Percentiles rank a stretch among this genome's conserved stretches.
Conservation (phyloP, 2,113 vertebrate genomes). For the Passer domesticus region DNA sequence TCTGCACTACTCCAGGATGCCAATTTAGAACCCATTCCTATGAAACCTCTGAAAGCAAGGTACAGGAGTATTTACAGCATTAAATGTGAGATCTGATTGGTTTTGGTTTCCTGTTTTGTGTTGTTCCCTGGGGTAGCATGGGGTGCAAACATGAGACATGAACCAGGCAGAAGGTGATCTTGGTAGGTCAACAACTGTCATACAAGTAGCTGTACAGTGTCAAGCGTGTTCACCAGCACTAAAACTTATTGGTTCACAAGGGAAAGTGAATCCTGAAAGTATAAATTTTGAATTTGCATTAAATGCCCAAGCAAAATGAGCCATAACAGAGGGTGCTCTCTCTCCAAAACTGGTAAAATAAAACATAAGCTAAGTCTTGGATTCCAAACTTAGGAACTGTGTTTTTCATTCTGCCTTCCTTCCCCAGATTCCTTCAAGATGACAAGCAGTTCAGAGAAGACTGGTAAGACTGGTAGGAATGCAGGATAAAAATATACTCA, state of each 20-base stretch:
- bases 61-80: background rate
- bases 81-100: background rate
- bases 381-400: background rate
- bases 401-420: background rate
- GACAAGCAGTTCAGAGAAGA: background rate
- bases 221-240: background rate
- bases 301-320: background rate
- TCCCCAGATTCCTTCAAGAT: background rate
- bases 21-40: background rate
- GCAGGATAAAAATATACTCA: background rate
- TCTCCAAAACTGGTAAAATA: background rate
- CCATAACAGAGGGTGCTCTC: background rate
- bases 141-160: background rate
- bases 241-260: background rate
- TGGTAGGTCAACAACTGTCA: background rate
- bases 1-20: background rate
- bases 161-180: background rate
- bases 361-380: background rate
- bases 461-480: background rate
- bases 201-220: background rate
- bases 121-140: background rate
- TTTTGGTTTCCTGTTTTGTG: background rate
- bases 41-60: background rate
- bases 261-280: background rate
- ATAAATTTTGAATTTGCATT: background rate